Base-by-base conservation (phyloP, 1,140 invertebrate species). In the Halictus rubicundus region DNA sequence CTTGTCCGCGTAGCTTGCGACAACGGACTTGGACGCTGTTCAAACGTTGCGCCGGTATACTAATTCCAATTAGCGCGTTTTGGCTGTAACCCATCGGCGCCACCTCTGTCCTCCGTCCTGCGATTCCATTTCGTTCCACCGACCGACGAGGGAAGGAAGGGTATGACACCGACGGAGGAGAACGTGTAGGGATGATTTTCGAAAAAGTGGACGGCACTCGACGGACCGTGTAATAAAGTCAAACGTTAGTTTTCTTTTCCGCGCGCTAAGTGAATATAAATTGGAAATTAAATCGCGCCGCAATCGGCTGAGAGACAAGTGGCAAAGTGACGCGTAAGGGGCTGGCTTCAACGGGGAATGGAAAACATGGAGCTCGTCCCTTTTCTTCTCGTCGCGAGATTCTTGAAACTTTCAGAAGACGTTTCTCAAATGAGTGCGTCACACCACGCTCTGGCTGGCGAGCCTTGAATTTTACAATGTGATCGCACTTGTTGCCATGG, bases 41-140 rank as follows among this genome's bases (percentile, higher is more conserved):
- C 80, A 83, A 83, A 85, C 77, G 82, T 84, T 69, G 61, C 74
- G 2, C 71, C 78, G 74, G 60, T 80, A 61, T 79, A 82, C 82
- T 84, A 86, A 87, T 87, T 86, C 77, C 68, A 83, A 82, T 82
- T 78, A 79, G 63, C 37, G 64, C 65, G 59, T 81, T 79, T 82
- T 69, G 32, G 25, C 69, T 72, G 60, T 72, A 78, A 72, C 60
- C 19, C 9, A 25, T 23, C 14, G 21, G 16, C n/a, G 32, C 32
- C 32, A 32, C 32, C 32, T 14, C 21, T 12, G n/a, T 21, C 12
- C 9, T 25, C 14, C n/a, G 25, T 25, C 23, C 19, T 9, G 5
- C 57, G 4, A 46, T 32, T 19, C 21, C 66, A 16, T 27, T 54
- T 27, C 23, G 3, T 12, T 52, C 32, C 42, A 52, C 14, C 49